Conservation (phyloP, 2,113 vertebrate species). For the Podarcis cretensis region DNA sequence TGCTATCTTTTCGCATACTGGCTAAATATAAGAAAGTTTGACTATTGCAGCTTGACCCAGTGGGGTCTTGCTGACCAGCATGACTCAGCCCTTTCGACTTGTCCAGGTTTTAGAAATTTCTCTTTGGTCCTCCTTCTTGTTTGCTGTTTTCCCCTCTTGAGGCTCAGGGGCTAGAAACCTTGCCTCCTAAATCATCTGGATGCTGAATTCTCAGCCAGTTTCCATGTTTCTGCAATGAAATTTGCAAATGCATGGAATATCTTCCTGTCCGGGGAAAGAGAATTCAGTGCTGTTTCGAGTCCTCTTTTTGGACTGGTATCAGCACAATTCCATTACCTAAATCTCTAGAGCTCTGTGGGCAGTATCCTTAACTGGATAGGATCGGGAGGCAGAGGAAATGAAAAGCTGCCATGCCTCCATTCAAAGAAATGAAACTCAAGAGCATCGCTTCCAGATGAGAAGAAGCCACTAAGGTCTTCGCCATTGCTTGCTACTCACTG, state of each 20-base stretch:
- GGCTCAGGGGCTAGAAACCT: too few relatives aligned
- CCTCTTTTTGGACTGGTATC: not conserved
- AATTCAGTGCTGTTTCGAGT: not conserved
- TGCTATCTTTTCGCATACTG: too few relatives aligned
- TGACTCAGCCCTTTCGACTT: not conserved
- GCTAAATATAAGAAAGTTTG: too few relatives aligned
- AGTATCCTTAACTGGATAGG: too few relatives aligned
- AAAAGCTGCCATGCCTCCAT: too few relatives aligned
- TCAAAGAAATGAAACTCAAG: too few relatives aligned
- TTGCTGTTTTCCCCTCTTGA: too few relatives aligned
- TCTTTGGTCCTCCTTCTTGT: not conserved
- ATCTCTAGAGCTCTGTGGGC: too few relatives aligned
- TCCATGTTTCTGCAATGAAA: not conserved
- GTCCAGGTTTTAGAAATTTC: not conserved
- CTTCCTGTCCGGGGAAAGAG: not conserved
- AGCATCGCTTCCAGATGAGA: not conserved
- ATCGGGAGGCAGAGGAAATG: too few relatives aligned
- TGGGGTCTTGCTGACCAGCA: too few relatives aligned
- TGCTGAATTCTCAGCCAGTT: not conserved
- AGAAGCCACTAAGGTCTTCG: not conserved
- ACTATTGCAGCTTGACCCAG: not conserved
- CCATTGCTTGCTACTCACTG: too few relatives aligned
- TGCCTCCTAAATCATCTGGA: not conserved
- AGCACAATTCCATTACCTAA: too few relatives aligned
- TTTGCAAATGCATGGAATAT: not conserved